Percentiles rank a stretch among this genome's conserved stretches.
These are phyloP conservation scores for Delichon dasypus DNA, from an alignment of 2,797 vertebrate species.

Conservation along the genomic window DNA sequence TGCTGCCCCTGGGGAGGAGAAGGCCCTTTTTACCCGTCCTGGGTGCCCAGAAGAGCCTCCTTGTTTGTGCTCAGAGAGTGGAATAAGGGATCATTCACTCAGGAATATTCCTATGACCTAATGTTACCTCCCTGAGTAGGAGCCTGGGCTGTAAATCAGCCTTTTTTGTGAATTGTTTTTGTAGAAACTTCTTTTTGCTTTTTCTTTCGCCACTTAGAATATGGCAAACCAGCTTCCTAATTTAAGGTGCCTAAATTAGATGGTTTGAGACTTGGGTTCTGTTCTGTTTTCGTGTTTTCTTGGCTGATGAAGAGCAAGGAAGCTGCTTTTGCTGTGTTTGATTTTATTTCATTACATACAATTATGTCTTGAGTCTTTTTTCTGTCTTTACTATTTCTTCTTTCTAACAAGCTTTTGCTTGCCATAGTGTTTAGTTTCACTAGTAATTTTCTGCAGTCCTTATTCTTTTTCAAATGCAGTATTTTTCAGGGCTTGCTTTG, in stretches of 20 bases:
- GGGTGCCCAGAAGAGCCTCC: slow-evolving; percentile 33
- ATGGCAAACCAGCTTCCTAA: not conserved
- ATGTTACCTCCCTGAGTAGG: slow-evolving; percentile 25
- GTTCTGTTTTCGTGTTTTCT: not conserved
- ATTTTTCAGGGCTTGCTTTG: not conserved
- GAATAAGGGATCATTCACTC: slow-evolving; percentile 54
- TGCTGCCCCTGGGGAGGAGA: not conserved
- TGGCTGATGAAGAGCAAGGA: not conserved
- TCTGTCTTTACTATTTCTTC: not conserved
- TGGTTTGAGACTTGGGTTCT: not conserved
- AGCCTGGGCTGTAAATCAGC: not conserved
- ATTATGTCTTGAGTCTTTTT: not conserved
- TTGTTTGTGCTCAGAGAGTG: slow-evolving; percentile 36
- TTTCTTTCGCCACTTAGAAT: not conserved
- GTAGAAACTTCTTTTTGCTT: slow-evolving; percentile 1
- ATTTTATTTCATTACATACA: not conserved
- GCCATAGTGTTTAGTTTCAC: not conserved
- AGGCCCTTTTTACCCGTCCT: not conserved
- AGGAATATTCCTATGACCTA: slow-evolving; percentile 58
- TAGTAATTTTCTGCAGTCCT: not conserved
- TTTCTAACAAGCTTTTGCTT: not conserved
- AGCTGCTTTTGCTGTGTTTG: not conserved
- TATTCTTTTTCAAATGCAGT: not conserved
- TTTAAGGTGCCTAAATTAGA: slow-evolving; percentile 34
- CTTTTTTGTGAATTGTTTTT: slow-evolving; percentile 17